Conservation (phyloP, 1,140 invertebrate species). For the Xylocopa sonorina region DNA sequence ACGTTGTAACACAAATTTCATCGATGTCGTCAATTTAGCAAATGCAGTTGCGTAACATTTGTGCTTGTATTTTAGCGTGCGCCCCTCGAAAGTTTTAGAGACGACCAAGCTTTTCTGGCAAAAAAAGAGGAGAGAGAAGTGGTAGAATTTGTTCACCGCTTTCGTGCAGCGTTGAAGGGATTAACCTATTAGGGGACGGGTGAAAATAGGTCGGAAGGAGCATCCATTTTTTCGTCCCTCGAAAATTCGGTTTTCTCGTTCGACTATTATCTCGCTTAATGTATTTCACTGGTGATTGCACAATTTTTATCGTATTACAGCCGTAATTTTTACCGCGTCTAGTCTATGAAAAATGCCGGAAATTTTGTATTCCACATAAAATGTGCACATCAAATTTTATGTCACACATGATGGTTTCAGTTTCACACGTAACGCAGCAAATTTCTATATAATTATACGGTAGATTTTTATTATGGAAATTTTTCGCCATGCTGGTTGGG, state of each 20-base stretch:
- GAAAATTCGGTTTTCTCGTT: not conserved
- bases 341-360: not conserved
- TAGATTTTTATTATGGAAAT: no score
- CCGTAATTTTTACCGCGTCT: no score
- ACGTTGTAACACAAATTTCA: not conserved
- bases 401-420: no score
- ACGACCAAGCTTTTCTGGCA: not conserved
- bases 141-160: not conserved
- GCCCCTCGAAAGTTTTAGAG: not conserved
- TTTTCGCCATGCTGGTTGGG: no score
- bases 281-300: no score
- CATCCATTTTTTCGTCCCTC: not conserved
- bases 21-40: not conserved
- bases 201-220: not conserved
- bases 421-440: no score
- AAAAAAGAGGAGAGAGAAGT: not conserved
- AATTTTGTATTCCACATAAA: not conserved
- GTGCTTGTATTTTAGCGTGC: no score
- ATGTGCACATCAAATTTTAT: not conserved
- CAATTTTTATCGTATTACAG: no score
- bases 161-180: not conserved
- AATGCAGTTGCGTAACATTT: conserved; percentile 7
- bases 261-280: not conserved
- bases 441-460: no score
- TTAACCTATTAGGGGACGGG: not conserved